A percentile compares a stretch with the other conserved stretches of the same genome.
Conservation (phyloP, 2,113 vertebrate species). For the Entosphenus tridentatus region DNA sequence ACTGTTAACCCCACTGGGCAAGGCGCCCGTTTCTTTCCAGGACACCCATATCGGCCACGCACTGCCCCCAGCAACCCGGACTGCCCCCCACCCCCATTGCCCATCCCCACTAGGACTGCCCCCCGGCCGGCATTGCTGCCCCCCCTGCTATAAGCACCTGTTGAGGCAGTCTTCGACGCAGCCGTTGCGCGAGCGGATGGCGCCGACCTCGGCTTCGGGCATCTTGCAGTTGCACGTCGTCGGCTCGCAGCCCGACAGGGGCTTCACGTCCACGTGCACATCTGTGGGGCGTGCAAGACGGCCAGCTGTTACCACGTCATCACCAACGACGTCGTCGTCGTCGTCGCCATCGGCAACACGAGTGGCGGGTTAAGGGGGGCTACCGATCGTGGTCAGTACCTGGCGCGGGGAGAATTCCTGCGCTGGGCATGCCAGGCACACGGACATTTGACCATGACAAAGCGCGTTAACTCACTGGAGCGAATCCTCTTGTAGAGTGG, state of each 20-base stretch:
- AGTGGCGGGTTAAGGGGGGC: neutral
- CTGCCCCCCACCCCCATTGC: too few species aligned
- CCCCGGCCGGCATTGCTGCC: too few species aligned
- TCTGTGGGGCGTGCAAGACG: conserved; percentile 22
- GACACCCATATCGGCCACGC: too few species aligned
- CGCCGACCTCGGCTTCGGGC: conserved; percentile 21
- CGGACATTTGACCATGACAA: too few species aligned
- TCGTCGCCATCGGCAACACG: neutral
- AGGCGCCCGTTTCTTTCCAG: too few species aligned
- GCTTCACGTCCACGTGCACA: conserved; percentile 89
- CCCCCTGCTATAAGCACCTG: conserved; percentile 25
- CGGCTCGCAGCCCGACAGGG: conserved; percentile 81
- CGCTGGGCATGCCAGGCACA: too few species aligned
- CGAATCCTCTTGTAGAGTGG: conserved; percentile 96
- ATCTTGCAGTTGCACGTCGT: conserved; percentile 75
- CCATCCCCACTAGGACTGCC: too few species aligned
- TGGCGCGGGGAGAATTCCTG: too few species aligned
- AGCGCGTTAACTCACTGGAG: conserved; percentile 52
- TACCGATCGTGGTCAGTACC: neutral
- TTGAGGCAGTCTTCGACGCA: conserved; percentile 86
- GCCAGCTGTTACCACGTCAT: neutral
- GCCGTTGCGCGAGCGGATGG: conserved; percentile 25
- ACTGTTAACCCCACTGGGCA: too few species aligned
- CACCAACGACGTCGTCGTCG: neutral
- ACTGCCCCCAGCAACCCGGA: too few species aligned